Evolutionary conservation across 2,888 invertebrate species (phyloP), one percentile per base, ranked within the genome.

Genomic region (Nomada fabriciana): DNA sequence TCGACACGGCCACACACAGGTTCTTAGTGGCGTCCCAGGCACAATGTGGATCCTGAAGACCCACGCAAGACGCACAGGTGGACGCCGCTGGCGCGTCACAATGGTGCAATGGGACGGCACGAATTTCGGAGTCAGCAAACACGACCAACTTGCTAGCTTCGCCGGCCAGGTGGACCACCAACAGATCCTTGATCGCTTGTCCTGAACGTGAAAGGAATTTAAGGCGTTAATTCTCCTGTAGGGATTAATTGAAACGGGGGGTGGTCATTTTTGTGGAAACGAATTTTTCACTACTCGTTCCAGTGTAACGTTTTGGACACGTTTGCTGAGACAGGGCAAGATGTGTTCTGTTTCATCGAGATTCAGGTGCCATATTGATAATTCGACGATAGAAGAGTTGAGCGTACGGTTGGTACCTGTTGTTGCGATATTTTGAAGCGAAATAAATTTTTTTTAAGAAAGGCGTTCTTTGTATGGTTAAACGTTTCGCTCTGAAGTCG

Each of bases 41-140:
- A 94, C 99, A 99, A 93, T 99, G 98, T 0, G 99, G 99, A 95
- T 99, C 99, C 95, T 98, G 98, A 80, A 99, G 95, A 50, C 96
- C 96, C 4, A 99, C 96, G 94, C 99, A 99, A 88, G 97, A 96
- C 85, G 97, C 96, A 94, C 94, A 97, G 94, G 94, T 94, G 86
- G 89, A 89, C 29, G 91, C 93, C 43, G 90, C 79, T 1, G 87
- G 80, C 11, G 91, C 92, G 83, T 94, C 94, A 93, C 99, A 99
- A 91, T 98, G 97, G 90, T 98, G 97, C 72, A 99, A 94, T 18
- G 98, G 97, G 72, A 99, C 96, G 18, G 98, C 96, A 88, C 97
- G 96, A 78, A 99, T 96, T 91, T 98, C 97, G 88, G 97, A 97
- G 90, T 97, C 97, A 60, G 98, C 98, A 25, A 99, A 96, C 47